Conservation (phyloP, 2,113 vertebrate species). For the Colinus virginianus region DNA sequence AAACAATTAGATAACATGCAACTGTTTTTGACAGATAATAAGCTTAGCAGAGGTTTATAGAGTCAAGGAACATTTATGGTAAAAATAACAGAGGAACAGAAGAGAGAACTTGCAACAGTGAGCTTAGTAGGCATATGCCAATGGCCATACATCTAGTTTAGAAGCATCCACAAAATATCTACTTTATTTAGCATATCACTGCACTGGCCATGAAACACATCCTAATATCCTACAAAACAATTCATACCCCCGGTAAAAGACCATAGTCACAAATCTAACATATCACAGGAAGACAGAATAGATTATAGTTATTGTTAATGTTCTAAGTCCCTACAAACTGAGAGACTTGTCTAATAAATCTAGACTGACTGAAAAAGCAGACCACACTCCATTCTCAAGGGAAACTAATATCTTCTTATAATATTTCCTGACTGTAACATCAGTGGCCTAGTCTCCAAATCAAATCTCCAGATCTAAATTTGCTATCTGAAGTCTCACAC, state of each 20-base stretch:
- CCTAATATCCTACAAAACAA: background rate
- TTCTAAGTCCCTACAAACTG: background rate
- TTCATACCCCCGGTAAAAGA: background rate
- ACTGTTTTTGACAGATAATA: background rate
- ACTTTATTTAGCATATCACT: background rate
- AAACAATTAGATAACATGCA: background rate
- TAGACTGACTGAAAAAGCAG: background rate
- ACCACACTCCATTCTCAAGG: background rate
- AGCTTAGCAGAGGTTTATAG: background rate
- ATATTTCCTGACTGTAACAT: background rate
- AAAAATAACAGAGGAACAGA: background rate
- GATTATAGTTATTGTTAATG: background rate
- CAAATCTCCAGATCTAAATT: background rate
- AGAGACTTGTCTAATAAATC: background rate
- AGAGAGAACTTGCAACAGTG: fast-evolving
- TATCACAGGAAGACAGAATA: background rate
- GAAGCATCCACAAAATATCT: background rate
- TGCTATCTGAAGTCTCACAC: background rate
- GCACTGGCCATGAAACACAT: background rate
- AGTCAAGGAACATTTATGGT: background rate
- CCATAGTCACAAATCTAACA: background rate
- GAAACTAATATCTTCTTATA: background rate
- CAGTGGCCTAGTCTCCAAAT: background rate
- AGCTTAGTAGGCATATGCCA: background rate
- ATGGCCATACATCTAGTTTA: background rate